Conservation (phyloP, 1,140 invertebrate genomes). For the Sogatella furcifera region DNA sequence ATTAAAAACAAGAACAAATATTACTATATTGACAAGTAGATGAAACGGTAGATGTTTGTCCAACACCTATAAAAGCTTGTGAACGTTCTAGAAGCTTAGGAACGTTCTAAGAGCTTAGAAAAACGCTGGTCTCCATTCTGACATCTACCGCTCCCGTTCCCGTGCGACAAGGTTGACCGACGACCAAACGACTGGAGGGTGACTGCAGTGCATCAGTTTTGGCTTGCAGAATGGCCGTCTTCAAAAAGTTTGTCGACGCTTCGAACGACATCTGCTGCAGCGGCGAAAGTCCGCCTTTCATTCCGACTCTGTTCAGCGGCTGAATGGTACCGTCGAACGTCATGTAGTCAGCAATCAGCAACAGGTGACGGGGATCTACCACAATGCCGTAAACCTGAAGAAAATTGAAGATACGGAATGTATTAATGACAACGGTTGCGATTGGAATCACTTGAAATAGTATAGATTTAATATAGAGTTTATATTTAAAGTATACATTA, state of each 20-base stretch:
- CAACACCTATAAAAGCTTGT: too few relatives aligned
- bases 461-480: too few relatives aligned
- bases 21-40: too few relatives aligned
- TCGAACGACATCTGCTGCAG: conserved; percentile 98
- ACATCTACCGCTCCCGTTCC: conserved; percentile 78
- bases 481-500: too few relatives aligned
- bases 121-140: not conserved
- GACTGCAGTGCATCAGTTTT: conserved; percentile 66
- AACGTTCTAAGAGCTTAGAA: not conserved
- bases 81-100: too few relatives aligned
- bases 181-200: conserved; percentile 79
- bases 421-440: too few relatives aligned
- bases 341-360: conserved; percentile 95
- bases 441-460: too few relatives aligned
- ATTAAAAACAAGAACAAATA: too few relatives aligned
- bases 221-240: conserved; percentile 52
- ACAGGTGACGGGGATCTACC: conserved; percentile 88
- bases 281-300: conserved; percentile 78
- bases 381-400: conserved; percentile 82
- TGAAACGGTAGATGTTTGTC: too few relatives aligned
- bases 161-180: conserved; percentile 68
- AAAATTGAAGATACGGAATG: conserved; percentile 1
- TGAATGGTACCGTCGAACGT: conserved; percentile 83
- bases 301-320: conserved; percentile 82
- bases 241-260: conserved; percentile 79